Percentiles rank a stretch among this genome's conserved stretches.
Conservation (phyloP, 2,888 invertebrate species). For the Andrena fulva region DNA sequence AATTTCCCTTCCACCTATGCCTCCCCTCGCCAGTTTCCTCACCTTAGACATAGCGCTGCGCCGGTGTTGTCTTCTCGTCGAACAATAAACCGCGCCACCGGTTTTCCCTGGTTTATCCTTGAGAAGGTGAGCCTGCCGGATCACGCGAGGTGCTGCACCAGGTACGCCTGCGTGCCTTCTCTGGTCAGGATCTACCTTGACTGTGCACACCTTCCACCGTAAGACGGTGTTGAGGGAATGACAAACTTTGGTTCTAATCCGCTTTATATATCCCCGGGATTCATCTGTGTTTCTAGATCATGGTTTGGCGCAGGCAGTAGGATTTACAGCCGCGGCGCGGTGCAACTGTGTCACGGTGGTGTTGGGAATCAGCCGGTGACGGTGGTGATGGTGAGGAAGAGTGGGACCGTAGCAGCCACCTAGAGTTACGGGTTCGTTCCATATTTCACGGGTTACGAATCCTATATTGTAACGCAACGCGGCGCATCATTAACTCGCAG, state of each 20-base stretch:
- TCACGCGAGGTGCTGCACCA: slow-evolving; percentile 55
- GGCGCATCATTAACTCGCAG: slow-evolving; percentile 60
- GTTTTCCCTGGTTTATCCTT: slow-evolving; percentile 57
- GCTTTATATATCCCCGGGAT: slow-evolving; percentile 82
- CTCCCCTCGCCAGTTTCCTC: slow-evolving; percentile 50
- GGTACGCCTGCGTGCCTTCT: slow-evolving; percentile 34
- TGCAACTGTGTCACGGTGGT: slow-evolving; percentile 80
- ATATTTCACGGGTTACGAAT: slow-evolving; percentile 71
- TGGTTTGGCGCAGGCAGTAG: slow-evolving; percentile 83
- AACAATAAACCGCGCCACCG: slow-evolving; percentile 34
- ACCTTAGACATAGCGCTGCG: slow-evolving; percentile 76
- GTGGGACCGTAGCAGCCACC: slow-evolving; percentile 62
- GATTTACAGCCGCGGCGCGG: slow-evolving; percentile 82
- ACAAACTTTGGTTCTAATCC: slow-evolving; percentile 82
- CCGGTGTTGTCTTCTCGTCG: slow-evolving; percentile 26
- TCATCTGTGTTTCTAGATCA: slow-evolving; percentile 83
- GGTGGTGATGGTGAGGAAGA: slow-evolving; percentile 67
- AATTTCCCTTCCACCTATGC: slow-evolving; percentile 28
- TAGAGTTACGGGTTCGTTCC: slow-evolving; percentile 65
- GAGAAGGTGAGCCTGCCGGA: slow-evolving; percentile 34
- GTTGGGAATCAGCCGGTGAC: slow-evolving; percentile 60
- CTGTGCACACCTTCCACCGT: slow-evolving; percentile 72
- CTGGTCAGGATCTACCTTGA: slow-evolving; percentile 35
- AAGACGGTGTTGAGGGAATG: slow-evolving; percentile 82
- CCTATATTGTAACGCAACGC: slow-evolving; percentile 67